phyloP scores from a whole-genome alignment of 2,113 vertebrate species.

The Neotragus moschatus region DNA sequence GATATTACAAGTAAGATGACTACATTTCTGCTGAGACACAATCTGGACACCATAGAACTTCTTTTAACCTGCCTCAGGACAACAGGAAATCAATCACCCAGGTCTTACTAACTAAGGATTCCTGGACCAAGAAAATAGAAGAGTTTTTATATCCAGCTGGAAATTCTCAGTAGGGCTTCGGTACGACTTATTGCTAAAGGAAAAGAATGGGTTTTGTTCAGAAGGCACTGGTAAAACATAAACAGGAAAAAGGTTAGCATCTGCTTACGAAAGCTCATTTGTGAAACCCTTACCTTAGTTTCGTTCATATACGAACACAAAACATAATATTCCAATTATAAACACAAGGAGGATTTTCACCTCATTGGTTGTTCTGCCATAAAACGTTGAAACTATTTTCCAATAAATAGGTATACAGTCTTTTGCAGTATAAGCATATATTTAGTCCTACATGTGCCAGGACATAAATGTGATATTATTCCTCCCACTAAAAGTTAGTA shows the following conservation, averaged over 20 bases:
- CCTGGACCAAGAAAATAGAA: constrained; percentile 39
- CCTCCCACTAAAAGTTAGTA: neutral
- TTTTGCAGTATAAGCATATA: neutral
- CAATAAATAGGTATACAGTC: neutral
- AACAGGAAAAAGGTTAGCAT: neutral
- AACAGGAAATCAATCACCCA: constrained; percentile 45
- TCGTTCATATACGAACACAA: neutral
- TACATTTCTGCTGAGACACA: constrained; percentile 30
- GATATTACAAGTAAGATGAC: constrained; percentile 47
- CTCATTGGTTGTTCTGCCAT: neutral
- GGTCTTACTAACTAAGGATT: constrained; percentile 8
- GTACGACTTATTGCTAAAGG: constrained; percentile 21
- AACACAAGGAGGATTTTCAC: neutral
- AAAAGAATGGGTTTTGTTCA: neutral
- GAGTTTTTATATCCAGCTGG: constrained; percentile 19
- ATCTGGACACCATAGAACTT: neutral
- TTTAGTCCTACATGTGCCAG: neutral
- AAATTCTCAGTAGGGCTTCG: constrained; percentile 9
- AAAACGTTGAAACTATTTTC: constrained; percentile 40
- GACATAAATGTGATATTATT: neutral
- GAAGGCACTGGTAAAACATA: neutral
- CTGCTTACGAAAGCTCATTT: neutral
- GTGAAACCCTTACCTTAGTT: neutral
- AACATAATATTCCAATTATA: neutral
- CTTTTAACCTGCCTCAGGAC: neutral